Evolutionary conservation across 2,113 vertebrate species (phyloP).

Genomic region (Turnix velox): DNA sequence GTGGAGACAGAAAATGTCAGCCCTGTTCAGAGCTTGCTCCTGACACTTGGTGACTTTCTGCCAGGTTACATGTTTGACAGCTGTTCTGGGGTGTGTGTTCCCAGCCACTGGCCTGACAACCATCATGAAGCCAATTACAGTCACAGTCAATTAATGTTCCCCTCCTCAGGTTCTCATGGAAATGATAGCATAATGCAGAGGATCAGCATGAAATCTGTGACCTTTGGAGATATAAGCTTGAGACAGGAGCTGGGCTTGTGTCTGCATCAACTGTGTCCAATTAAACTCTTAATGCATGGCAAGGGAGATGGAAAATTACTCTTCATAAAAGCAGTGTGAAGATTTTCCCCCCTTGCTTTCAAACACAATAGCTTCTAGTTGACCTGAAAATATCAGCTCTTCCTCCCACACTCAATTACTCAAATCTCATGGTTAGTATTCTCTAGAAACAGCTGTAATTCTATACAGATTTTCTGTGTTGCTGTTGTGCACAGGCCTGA

Average conservation of each 20-base stretch:
- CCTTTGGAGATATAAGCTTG: constrained; percentile 65
- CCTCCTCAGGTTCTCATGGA: constrained; percentile 63
- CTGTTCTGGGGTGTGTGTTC: constrained; percentile 68
- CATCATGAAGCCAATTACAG: constrained; percentile 72
- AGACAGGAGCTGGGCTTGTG: background rate
- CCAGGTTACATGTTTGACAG: constrained; percentile 72
- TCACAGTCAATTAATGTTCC: constrained; percentile 74
- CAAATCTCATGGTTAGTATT: background rate
- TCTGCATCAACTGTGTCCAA: constrained; percentile 13
- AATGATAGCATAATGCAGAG: constrained; percentile 44
- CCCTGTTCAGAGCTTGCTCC: background rate
- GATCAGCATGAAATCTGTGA: constrained; percentile 63
- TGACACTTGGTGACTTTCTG: constrained; percentile 55
- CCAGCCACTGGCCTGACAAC: constrained; percentile 57
- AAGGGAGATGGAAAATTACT: constrained; percentile 52
- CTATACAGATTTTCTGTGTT: background rate
- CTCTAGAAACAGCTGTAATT: background rate
- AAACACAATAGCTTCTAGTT: background rate
- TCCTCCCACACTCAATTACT: background rate
- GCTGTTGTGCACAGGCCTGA: background rate
- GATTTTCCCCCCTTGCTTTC: background rate
- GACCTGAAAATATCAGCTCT: constrained; percentile 9
- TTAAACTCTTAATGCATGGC: constrained; percentile 47
- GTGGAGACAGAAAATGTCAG: constrained; percentile 49
- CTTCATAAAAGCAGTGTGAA: background rate